Evolutionary conservation across 2,113 vertebrate genomes (phyloP), one percentile per base, ranked within the genome.

Genomic region (Eulemur macaco): DNA sequence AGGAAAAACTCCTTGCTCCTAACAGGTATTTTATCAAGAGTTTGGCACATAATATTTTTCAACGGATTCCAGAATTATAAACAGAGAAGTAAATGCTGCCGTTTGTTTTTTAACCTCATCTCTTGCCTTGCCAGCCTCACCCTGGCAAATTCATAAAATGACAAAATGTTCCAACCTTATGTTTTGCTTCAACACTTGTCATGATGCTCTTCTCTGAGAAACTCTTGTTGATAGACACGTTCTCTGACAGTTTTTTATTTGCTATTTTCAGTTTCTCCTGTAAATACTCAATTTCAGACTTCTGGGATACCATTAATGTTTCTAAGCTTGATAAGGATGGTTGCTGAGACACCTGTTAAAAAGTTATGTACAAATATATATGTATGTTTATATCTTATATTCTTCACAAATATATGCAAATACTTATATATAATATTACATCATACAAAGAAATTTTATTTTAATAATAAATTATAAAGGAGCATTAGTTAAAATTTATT

Each of bases 201-300:
- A 20, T 91, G 63, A 50, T 96, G 68, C 64, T 98, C 96, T 98
- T 98, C 96, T 98, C 94, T 89, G 96, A 89, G 60, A 58, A 98
- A 96, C 83, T 27, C 69, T 71, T 80, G 86, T 45, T 20, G 37
- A 91, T 85, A 73, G 96, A 92, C 89, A 85, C 93, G 93, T 86
- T 93, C 47, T 98, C 89, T 90, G 93, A 86, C 54, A 98, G 83
- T 68, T 97, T 97, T 97, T 96, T 58, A 97, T 89, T 96, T 29
- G 82, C 50, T 80, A 95, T 95, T 97, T 98, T 98, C 73, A 98
- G 64, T 97, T 98, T 98, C 93, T 98, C 97, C 92, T 98, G 97
- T 93, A 99, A 98, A 98, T 98, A 96, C 15, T 98, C 78, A 2
- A 98, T 98, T 98, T 99, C 98, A 87, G 97, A 98, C 90, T 98